Evolutionary conservation across 2,888 invertebrate genomes (phyloP), one percentile per base, ranked within the genome.

Genomic region (Monochamus alternatus): DNA sequence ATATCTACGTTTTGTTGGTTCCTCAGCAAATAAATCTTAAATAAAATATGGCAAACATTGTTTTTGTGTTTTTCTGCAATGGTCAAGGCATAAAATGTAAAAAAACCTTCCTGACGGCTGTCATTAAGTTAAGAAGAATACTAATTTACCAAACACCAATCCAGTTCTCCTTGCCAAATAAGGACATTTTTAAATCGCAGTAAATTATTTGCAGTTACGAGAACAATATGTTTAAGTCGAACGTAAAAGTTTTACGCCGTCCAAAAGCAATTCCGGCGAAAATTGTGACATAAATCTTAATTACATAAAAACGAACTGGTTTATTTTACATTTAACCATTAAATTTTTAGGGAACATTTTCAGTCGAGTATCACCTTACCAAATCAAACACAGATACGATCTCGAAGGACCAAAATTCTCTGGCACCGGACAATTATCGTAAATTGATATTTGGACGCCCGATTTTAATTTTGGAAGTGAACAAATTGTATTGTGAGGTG

Each of bases 381-480:
- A 74, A 80, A 83, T 84, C 84, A 76, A 68, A 78, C 78, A 72
- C 67, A 75, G 85, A 85, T 84, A 84, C 76, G 76, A 85, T 84
- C 83, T 76, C 63, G 51, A 31, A 72, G 52, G 67, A 44, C 78
- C 75, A 80, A 82, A 82, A 82, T 83, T 85, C 82, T 78, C 77
- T 75, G 82, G 80, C 81, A 82, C 76, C 80, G 76, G 81, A 82
- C 78, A 83, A 86, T 87, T 86, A 87, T 84, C 86, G 83, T 86
- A 86, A 87, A 86, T 87, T 87, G 87, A 87, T 87, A 86, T 87
- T 86, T 84, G 79, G 83, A 83, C 85, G 83, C 85, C 80, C 82
- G 83, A 84, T 85, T 86, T 86, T 86, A 85, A 87, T 87, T 87
- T 85, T 82, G 81, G 80, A 63, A 80, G 81, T 79, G 83, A 85